Evolutionary conservation across 2,888 invertebrate genomes (phyloP).

Genomic region (Anaspis maculata): DNA sequence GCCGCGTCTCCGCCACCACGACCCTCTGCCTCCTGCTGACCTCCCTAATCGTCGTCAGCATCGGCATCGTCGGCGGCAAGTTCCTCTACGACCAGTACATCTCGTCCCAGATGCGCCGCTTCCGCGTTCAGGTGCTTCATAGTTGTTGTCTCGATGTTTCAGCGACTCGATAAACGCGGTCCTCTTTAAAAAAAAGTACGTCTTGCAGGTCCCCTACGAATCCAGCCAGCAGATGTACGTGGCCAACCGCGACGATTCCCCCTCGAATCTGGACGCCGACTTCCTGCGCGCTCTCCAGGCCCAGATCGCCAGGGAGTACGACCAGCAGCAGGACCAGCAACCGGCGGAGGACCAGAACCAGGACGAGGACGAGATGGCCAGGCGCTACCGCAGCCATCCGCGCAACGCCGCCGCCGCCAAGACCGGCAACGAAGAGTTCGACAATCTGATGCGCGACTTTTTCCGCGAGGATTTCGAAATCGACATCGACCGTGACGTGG

Average conservation of each 20-base stretch:
- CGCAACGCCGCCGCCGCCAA: too few relatives aligned
- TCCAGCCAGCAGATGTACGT: constrained; percentile 7
- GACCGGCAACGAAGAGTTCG: constrained; percentile 7
- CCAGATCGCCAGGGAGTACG: neutral
- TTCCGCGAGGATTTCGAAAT: constrained; percentile 79
- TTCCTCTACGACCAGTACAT: constrained; percentile 69
- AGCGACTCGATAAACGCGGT: too few relatives aligned
- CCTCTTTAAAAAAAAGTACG: too few relatives aligned
- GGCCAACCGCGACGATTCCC: constrained; percentile 7
- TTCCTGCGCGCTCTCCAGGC: neutral
- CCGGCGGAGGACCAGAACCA: too few relatives aligned
- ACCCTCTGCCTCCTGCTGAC: constrained; percentile 62
- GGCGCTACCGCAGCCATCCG: too few relatives aligned
- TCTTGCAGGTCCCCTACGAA: constrained; percentile 15
- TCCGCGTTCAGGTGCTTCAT: constrained; percentile 65
- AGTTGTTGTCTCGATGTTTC: too few relatives aligned
- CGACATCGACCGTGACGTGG: constrained; percentile 59
- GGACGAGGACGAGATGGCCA: constrained; percentile 11
- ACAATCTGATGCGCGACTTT: constrained; percentile 33
- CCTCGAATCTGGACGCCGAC: too few relatives aligned
- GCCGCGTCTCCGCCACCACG: constrained; percentile 52
- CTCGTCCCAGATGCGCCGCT: constrained; percentile 51
- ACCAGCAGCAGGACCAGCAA: constrained; percentile 21
- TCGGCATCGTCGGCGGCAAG: constrained; percentile 63
- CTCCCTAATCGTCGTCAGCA: constrained; percentile 60